Base-by-base conservation (phyloP, 2,888 invertebrate genomes). In the Caenorhabditis becei region DNA sequence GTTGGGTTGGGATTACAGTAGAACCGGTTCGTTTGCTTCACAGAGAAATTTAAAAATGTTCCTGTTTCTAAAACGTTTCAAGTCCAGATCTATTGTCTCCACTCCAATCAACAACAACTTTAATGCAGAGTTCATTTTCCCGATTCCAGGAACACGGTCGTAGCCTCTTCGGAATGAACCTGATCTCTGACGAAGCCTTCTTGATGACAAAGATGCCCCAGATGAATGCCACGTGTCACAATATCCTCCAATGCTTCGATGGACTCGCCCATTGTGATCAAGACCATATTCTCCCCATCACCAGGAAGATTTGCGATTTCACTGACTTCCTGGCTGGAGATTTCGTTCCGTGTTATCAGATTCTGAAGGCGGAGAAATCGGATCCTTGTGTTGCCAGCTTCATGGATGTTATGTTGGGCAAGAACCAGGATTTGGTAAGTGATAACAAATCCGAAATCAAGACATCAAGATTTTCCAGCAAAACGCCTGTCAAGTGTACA, bases 221-320 rank as follows among this genome's bases (percentile, higher is more conserved):
- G 11, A 47, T 47, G 47, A 47, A 47, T 18, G n/a, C 47, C 18
- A 47, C 47, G 47, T 47, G 47, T 47, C 47, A 47, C 47, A 2
- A 3, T 4, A 3, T 47, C 47, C n/a, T 47, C 10, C 4, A 3
- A 2, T 47, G 47, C 18, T 47, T 47, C 47, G 18, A 47, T 18
- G 47, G 47, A 47, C 18, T 47, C 47, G n/a, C 11, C 20, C 47
- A 47, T 18, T 47, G 47, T 18, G 47, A 47, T 11, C n/a, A 18
- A n/a, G 5, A 47, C 18, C n/a, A 47, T 3, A 47, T 47, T 47
- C 47, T 47, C 5, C 47, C 47, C 3, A 18, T 18, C 10, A 47
- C 47, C 7, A 2, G 18, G 5, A 10, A 47, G 2, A 10, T 47
- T 47, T 47, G 47, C 18, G 2, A 2, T 4, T 1, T 18, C 4